Base-by-base conservation (phyloP, 2,113 vertebrate species). In the Apeltes quadracus region DNA sequence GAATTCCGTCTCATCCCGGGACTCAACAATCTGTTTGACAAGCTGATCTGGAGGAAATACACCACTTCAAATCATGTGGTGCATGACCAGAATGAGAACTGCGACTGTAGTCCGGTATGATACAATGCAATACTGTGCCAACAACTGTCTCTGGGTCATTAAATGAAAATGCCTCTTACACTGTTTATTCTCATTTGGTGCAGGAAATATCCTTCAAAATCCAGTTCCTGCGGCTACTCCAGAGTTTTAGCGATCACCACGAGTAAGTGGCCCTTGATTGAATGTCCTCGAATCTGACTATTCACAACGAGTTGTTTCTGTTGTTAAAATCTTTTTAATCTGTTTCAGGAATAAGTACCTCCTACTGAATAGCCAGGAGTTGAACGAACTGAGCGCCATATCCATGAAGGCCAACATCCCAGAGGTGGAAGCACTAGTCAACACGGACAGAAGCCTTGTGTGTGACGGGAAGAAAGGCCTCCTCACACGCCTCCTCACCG, bases 141-240 rank as follows among this genome's bases (percentile, higher is more conserved):
- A 15, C 13, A 34, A 53, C 4, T 20, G 7, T 3, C 12, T 70
- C 3, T n/a, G 3, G 11, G 43, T 7, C 39, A 23, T 61, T 44
- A 3, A 29, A 25, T 61, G 0, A 36, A 38, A 27, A 27, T 11
- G 25, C 0, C 1, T 23, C 13, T 48, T n/a, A 59, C 18, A 18
- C n/a, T 36, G 3, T 44, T 62, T 43, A 4, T 72, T 73, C 50
- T 76, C 62, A 1, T 70, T n/a, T 77, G 72, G 72, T 86, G 58
- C 78, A 99, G 98, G 98, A 99, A 89, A 98, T 99, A 83, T 98
- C 98, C 62, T 93, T 99, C 86, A 99, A 99, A 92, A 99, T 99
- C 87, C 97, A 98, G 86, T 99, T 99, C 83, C 86, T 99, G 90
- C 93, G 98, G 82, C 94, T 99, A 61, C 95, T 99, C 50, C 98